Conservation (phyloP, 53 echinoderm and acorn worm genomes). For the Pentamera pediparva region DNA sequence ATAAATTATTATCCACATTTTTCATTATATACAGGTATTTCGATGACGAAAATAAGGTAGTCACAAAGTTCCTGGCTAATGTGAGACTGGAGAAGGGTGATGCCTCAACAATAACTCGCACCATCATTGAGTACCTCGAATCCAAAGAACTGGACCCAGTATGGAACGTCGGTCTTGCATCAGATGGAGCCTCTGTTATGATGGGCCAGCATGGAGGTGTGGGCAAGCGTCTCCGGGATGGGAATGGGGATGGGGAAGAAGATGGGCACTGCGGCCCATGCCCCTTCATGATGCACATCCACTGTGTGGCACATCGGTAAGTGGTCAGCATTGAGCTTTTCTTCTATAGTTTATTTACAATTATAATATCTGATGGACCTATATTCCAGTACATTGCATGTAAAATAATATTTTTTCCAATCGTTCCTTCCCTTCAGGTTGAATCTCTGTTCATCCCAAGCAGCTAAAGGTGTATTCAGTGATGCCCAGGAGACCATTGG, state of each 20-base stretch:
- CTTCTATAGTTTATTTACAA: too few relatives aligned
- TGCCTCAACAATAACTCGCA: background rate
- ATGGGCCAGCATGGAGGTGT: background rate
- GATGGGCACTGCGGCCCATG: too few relatives aligned
- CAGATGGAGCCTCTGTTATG: background rate
- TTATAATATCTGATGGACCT: too few relatives aligned
- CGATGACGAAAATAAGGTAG: background rate
- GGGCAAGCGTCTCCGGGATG: background rate
- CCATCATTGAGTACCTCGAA: background rate
- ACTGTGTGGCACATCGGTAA: too few relatives aligned
- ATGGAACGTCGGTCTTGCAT: background rate
- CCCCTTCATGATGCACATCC: too few relatives aligned
- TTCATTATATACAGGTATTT: background rate
- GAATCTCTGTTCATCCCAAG: constrained; percentile 3
- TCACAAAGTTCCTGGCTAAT: background rate
- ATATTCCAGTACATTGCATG: too few relatives aligned
- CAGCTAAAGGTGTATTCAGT: background rate
- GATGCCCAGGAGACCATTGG: constrained; percentile 4
- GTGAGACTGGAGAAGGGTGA: background rate
- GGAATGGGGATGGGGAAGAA: background rate
- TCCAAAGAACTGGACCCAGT: background rate
- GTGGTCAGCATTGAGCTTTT: too few relatives aligned
- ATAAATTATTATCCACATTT: too few relatives aligned
- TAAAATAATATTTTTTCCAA: too few relatives aligned
- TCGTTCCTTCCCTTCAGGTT: background rate